Conservation (phyloP, 2,113 vertebrate species). For the Malurus alboscapulatus region DNA sequence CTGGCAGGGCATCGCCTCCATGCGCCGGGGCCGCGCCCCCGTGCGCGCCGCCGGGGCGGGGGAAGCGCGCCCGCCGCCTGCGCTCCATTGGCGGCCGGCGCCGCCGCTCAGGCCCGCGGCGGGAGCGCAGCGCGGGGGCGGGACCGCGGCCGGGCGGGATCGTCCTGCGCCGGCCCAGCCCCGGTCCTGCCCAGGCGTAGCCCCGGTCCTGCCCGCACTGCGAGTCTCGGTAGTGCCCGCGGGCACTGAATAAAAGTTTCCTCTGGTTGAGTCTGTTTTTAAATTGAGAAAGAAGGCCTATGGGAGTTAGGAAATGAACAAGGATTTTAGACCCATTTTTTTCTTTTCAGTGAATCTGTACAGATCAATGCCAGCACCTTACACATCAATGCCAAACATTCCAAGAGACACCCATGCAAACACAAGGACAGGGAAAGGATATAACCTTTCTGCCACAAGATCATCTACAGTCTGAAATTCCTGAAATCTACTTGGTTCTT, state of each 20-base stretch:
- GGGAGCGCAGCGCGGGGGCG: too few species aligned
- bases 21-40: too few species aligned
- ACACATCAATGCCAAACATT: not conserved
- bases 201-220: too few species aligned
- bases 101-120: too few species aligned
- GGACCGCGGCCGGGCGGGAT: too few species aligned
- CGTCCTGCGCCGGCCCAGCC: too few species aligned
- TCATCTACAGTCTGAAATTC: not conserved
- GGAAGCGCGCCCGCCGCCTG: too few species aligned
- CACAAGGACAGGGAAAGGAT: not conserved
- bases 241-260: not conserved
- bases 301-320: not conserved
- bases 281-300: not conserved
- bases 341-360: too few species aligned
- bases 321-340: fast-evolving
- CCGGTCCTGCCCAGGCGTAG: too few species aligned
- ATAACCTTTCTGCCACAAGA: not conserved
- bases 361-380: not conserved
- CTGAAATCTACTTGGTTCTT: not conserved
- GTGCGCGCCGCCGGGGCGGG: too few species aligned
- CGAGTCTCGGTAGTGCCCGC: too few species aligned
- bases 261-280: not conserved
- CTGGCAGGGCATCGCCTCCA: constrained; percentile 72
- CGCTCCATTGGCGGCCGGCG: too few species aligned
- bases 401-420: not conserved